These are phyloP conservation scores for Harpalus rubripes DNA, from an alignment of 2,888 invertebrate species.

Conservation along the genomic window DNA sequence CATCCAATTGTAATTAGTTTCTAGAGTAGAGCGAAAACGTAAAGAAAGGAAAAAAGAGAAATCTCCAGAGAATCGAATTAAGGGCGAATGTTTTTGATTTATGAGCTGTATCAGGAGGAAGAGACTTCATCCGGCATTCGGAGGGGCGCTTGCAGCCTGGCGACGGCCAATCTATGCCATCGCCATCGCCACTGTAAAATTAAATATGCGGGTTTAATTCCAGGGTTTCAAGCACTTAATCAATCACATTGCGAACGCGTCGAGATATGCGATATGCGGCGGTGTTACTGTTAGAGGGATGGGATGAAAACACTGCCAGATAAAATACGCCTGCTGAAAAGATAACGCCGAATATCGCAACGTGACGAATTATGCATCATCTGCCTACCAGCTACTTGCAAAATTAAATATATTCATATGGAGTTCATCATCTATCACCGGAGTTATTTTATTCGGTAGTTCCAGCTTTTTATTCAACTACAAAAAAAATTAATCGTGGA, in stretches of 20 bases:
- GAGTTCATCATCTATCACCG: background rate
- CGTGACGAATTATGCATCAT: conserved; percentile 69
- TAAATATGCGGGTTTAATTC: conserved; percentile 77
- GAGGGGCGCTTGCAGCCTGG: conserved; percentile 65
- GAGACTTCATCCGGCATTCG: conserved; percentile 71
- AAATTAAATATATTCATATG: conserved; percentile 10
- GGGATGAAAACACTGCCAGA: conserved; percentile 5
- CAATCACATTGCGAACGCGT: conserved; percentile 73
- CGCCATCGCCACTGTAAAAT: conserved; percentile 73
- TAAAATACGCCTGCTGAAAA: conserved; percentile 68
- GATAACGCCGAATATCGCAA: conserved; percentile 72
- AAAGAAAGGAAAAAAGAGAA: conserved; percentile 73
- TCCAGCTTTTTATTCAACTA: too few relatives aligned
- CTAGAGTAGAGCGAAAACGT: conserved; percentile 74
- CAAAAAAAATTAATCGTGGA: too few relatives aligned
- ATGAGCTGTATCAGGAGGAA: conserved; percentile 75
- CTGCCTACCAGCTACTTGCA: background rate
- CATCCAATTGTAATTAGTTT: conserved; percentile 77
- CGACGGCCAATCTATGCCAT: conserved; percentile 71
- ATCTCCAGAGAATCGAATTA: conserved; percentile 75
- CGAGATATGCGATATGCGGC: conserved; percentile 61
- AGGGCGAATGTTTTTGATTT: conserved; percentile 77
- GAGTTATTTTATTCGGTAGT: too few relatives aligned
- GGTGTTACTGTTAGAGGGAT: conserved; percentile 48
- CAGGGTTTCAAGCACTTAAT: conserved; percentile 76